phyloP scores from a whole-genome alignment of 1,140 invertebrate species.

The Danaus melanippus region DNA sequence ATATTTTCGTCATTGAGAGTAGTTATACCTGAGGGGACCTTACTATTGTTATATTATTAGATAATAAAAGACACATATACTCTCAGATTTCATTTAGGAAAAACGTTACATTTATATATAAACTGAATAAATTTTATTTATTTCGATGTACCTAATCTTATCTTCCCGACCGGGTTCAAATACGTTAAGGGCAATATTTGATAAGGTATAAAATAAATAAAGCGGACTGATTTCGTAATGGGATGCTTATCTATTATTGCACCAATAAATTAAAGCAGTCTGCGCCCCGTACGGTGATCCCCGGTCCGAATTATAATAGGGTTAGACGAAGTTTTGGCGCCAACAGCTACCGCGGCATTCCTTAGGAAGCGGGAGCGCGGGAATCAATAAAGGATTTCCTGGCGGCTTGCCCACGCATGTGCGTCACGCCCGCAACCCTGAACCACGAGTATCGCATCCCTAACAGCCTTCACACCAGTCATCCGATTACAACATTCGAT shows the following conservation, averaged over 20 bases:
- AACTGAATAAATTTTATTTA: too few species aligned
- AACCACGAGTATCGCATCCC: slow-evolving; percentile 17
- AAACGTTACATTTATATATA: too few species aligned
- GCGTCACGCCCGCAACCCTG: slow-evolving; percentile 40
- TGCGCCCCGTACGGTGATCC: slow-evolving; percentile 34
- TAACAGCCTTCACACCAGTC: slow-evolving; percentile 10
- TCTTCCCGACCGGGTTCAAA: background rate
- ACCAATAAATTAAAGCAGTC: slow-evolving; percentile 38
- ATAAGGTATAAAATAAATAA: slow-evolving; percentile 2
- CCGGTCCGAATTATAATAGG: slow-evolving; percentile 48
- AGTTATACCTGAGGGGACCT: too few species aligned
- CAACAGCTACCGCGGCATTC: slow-evolving; percentile 64
- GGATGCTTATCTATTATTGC: slow-evolving; percentile 24
- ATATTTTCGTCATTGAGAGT: too few species aligned
- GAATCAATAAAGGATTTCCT: slow-evolving; percentile 71
- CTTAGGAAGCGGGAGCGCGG: slow-evolving; percentile 65
- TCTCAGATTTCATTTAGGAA: too few species aligned
- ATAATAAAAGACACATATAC: too few species aligned
- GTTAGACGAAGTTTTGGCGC: slow-evolving; percentile 54
- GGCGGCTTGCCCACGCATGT: slow-evolving; percentile 69
- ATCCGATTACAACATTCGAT: slow-evolving; percentile 8
- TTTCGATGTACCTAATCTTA: too few species aligned
- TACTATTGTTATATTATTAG: too few species aligned
- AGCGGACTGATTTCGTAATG: background rate
- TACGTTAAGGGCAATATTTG: background rate